Conservation (phyloP, 2,113 vertebrate species). For the Pycnonotus jocosus region DNA sequence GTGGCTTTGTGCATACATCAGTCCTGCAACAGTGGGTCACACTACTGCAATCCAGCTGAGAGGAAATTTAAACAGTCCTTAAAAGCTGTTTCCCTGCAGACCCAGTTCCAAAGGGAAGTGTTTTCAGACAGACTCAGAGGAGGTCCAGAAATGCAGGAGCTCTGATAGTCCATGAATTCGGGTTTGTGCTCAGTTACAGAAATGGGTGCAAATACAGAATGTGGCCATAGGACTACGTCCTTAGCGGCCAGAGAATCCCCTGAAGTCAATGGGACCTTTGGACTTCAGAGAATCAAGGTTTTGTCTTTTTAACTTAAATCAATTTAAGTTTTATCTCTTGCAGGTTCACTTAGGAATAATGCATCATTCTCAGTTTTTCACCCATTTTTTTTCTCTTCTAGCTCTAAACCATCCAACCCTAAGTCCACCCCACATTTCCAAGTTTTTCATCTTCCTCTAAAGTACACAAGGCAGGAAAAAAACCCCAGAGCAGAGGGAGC, state of each 20-base stretch:
- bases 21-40: background rate
- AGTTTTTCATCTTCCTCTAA: background rate
- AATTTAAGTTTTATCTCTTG: background rate
- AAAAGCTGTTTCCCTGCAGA: background rate
- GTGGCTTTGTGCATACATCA: background rate
- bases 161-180: background rate
- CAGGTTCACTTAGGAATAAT: background rate
- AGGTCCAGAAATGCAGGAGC: background rate
- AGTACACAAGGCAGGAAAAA: background rate
- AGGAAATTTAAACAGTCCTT: background rate
- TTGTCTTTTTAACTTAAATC: background rate
- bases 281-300: background rate
- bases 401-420: background rate
- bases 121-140: background rate
- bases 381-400: background rate
- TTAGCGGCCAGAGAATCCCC: background rate
- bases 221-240: background rate
- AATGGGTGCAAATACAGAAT: background rate
- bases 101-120: background rate
- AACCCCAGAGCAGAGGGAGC: accelerated
- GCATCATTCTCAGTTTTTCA: background rate
- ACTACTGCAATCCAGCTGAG: background rate
- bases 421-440: background rate
- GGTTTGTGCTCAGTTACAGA: background rate
- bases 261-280: background rate